phyloP scores from a whole-genome alignment of 2,797 vertebrate species.

The Anguilla obscura region DNA sequence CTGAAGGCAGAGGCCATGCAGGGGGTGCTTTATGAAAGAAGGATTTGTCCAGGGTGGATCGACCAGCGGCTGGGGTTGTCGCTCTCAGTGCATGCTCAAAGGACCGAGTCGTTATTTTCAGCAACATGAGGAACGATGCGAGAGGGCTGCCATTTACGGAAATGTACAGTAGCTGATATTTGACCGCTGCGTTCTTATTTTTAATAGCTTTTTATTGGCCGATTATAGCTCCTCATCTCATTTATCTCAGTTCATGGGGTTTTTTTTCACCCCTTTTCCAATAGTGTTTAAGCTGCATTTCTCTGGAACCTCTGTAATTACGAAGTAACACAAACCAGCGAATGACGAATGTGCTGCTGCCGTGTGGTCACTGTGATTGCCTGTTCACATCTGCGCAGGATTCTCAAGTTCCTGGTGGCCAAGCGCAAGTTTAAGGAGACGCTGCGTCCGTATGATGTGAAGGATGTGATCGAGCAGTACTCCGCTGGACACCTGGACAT shows the following conservation, averaged over 20 bases:
- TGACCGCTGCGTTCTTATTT: neutral
- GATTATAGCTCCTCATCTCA: neutral
- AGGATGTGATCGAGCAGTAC: conserved; percentile 98
- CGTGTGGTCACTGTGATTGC: neutral
- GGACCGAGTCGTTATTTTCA: neutral
- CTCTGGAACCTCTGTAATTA: conserved; percentile 11
- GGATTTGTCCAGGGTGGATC: neutral
- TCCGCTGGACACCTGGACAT: conserved; percentile 97
- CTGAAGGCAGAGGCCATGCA: neutral
- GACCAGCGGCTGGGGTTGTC: neutral
- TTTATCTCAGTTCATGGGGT: neutral
- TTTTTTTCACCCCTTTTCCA: neutral
- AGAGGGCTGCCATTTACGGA: neutral
- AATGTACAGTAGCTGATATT: neutral
- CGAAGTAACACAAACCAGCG: neutral
- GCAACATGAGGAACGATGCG: neutral
- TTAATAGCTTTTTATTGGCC: neutral
- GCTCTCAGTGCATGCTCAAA: no score
- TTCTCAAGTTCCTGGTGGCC: conserved; percentile 96
- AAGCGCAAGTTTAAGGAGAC: conserved; percentile 99
- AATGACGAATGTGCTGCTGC: neutral
- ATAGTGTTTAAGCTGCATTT: neutral
- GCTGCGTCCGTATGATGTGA: conserved; percentile 91
- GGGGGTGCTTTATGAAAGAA: neutral
- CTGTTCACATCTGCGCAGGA: conserved; percentile 67